These are phyloP conservation scores for Parochlus steinenii DNA, from an alignment of 2,888 invertebrate genomes.

Conservation along the genomic window DNA sequence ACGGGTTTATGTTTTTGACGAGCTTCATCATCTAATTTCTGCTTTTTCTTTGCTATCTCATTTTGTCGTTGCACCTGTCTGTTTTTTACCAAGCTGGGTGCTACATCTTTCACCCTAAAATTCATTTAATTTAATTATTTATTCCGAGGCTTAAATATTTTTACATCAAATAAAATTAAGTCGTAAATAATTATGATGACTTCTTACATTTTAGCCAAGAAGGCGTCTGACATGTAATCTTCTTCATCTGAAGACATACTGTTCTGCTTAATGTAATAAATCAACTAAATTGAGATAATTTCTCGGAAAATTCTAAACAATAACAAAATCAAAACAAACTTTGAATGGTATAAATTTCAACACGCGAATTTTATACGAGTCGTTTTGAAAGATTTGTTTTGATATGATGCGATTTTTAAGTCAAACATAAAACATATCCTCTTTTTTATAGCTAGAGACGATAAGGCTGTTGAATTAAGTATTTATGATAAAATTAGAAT, in stretches of 20 bases:
- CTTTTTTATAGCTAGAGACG: too few species aligned
- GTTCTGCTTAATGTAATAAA: too few species aligned
- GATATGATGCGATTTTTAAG: too few species aligned
- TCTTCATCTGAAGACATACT: slow-evolving; percentile 50
- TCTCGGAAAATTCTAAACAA: too few species aligned
- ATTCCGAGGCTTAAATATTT: not conserved
- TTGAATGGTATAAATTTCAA: too few species aligned
- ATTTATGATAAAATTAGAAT: too few species aligned
- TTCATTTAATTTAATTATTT: not conserved
- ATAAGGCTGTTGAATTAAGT: too few species aligned
- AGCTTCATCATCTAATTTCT: slow-evolving; percentile 28
- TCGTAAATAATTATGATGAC: slow-evolving; percentile 1
- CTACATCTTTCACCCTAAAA: slow-evolving; percentile 26
- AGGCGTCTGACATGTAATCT: slow-evolving; percentile 57
- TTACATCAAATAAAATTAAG: not conserved
- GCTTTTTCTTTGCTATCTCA: slow-evolving; percentile 34
- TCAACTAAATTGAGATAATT: too few species aligned
- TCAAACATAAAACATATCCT: too few species aligned
- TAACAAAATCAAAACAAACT: too few species aligned
- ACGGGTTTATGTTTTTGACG: slow-evolving; percentile 29
- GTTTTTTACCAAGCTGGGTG: slow-evolving; percentile 40
- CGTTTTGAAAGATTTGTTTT: too few species aligned
- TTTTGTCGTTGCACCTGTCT: slow-evolving; percentile 39
- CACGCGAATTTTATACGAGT: too few species aligned
- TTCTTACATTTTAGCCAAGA: slow-evolving; percentile 36